A percentile compares a stretch with the other conserved stretches of the same genome.
These are phyloP conservation scores for Sicus ferrugineus DNA, from an alignment of 2,888 invertebrate species.

Conservation along the genomic window DNA sequence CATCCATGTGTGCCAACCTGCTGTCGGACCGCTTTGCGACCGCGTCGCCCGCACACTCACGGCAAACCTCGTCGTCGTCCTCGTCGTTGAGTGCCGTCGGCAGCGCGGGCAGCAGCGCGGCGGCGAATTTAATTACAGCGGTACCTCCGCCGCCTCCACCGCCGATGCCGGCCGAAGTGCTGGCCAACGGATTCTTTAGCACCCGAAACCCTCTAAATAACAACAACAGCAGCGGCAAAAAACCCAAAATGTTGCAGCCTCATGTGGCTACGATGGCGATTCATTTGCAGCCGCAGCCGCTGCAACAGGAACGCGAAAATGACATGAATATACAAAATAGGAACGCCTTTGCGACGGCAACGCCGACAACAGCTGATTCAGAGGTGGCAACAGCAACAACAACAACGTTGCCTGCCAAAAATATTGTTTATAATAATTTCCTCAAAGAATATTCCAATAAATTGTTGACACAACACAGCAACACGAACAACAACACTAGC, in stretches of 20 bases:
- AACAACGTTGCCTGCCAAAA: constrained; percentile 37
- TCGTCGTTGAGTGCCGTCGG: constrained; percentile 44
- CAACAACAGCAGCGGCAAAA: constrained; percentile 45
- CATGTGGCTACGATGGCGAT: constrained; percentile 30
- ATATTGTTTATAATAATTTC: constrained; percentile 60
- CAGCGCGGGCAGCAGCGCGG: constrained; percentile 39
- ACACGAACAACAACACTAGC: constrained; percentile 37
- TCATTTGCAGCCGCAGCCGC: constrained; percentile 40
- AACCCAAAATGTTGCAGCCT: constrained; percentile 42
- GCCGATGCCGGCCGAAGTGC: constrained; percentile 38
- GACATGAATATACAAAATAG: constrained; percentile 62
- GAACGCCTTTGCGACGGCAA: constrained; percentile 38
- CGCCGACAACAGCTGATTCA: background rate
- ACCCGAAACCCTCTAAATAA: constrained; percentile 41
- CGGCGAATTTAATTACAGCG: background rate
- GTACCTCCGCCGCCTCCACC: constrained; percentile 47
- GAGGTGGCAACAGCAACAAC: constrained; percentile 29
- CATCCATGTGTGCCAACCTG: constrained; percentile 50
- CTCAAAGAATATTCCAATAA: constrained; percentile 61
- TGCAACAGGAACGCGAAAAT: constrained; percentile 57
- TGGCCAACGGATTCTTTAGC: constrained; percentile 39
- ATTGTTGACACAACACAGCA: constrained; percentile 49
- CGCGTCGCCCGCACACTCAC: constrained; percentile 55
- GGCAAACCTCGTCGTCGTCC: constrained; percentile 57
- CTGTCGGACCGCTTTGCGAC: constrained; percentile 52